Base-by-base conservation (phyloP, 2,797 vertebrate genomes). In the Melopsittacus undulatus region DNA sequence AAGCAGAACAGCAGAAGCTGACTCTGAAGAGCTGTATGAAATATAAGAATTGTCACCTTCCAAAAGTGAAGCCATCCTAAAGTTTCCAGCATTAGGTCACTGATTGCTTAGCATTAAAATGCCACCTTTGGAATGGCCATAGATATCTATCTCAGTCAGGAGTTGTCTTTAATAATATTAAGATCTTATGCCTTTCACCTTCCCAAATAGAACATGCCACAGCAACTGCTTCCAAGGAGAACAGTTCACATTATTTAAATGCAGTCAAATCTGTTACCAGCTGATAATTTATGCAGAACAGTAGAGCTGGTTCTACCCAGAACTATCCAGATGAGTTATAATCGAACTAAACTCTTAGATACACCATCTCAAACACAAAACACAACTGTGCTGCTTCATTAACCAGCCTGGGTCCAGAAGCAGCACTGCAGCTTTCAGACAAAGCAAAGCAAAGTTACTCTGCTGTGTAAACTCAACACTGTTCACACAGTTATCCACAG, bases 401-500 rank as follows among this genome's bases (percentile, higher is more conserved):
- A 83, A 40, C 32, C 56, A 81, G 45, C 30, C 59, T 62, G 62
- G 42, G 32, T 7, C 34, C 32, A 66, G 72, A 48, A 75, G 78
- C 57, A 78, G 52, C 23, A 38, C 16, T 32, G 61, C 64, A 63
- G 23, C 64, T 57, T 80, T 40, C 42, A 64, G 52, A 42, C 52
- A 88, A 29, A 83, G 57, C 63, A 75, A 42, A 63, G 32, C 48
- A 10, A 29, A 42, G 34, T 8, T 49, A 5, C 4, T 13, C 3
- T 1, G 4, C 20, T 2, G 2, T 1, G 2, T 6, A 19, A 94
- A 68, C 8, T 42, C 34, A 43, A 48, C 14, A 1, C 26, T 27
- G 18, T 0, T 56, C 61, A 34, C 32, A 16, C 3, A 38, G 29
- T 1, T 21, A 29, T 36, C 49, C 77, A 76, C 21, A 23, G 52